Base-by-base conservation (phyloP, 2,888 invertebrate genomes). In the Pollenia angustigena region DNA sequence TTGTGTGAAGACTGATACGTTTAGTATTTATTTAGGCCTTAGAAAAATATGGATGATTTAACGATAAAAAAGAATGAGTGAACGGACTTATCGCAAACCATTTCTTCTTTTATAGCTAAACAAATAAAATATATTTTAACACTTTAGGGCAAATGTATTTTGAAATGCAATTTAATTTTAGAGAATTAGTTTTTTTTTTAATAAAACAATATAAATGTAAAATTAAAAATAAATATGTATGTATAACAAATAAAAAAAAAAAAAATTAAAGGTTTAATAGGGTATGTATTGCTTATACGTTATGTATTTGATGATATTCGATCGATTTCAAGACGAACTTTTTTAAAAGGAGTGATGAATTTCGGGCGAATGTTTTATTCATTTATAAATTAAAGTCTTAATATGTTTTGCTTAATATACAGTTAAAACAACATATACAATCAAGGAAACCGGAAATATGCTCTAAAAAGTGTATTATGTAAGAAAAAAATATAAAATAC, bases 11-110 rank as follows among this genome's bases (percentile, higher is more conserved):
- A 18, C 16, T 50, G 40, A 10, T 18, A 71, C 50, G 14, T 69
- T 11, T 46, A 40, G 62, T 85, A 85, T 85, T 82, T 85, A 56
- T 85, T 85, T 85, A 82, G 85, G 81, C 50, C 54, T 74, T 79
- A 82, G 68, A 82, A 72, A 74, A 74, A 74, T 68, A 82, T 79
- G 74, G 50, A 68, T 66, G 71, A 72, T 78, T 85, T 81, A 71
- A 69, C 71, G 78, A 58, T 42, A 7, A 52, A 62, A 64, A 64
- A 52, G 4, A 32, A 32, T 32, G 52, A 52, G 44, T 42, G 8
- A 32, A 66, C 9, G 10, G 16, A 44, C 12, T 18, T 56, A 23
- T 40, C 23, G 18, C 16, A 40, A 68, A 68, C 14, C 66, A 12
- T 68, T 50, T 68, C 8, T 9, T 9, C n/a, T 40, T 40, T n/a